These are phyloP conservation scores for Tridacna gigas DNA, from an alignment of 2,888 invertebrate genomes.

Conservation along the genomic window DNA sequence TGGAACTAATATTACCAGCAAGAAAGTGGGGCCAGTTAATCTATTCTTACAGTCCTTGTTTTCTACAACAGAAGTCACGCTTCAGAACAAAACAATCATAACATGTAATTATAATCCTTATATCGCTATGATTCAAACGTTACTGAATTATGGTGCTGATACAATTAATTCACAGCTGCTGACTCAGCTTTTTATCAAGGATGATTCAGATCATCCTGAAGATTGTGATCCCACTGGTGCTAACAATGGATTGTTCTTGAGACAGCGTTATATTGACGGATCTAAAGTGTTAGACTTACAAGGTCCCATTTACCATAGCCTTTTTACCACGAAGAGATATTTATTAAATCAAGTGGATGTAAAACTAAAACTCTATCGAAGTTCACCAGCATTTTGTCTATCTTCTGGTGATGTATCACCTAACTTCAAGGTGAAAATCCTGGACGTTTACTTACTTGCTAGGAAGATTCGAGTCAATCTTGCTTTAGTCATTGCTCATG, in stretches of 20 bases:
- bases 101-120: slow-evolving; percentile 56
- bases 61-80: slow-evolving; percentile 34
- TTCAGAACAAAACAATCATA: slow-evolving; percentile 37
- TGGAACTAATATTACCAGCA: slow-evolving; percentile 33
- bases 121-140: slow-evolving; percentile 40
- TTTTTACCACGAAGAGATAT: slow-evolving; percentile 50
- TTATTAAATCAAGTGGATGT: too few relatives aligned
- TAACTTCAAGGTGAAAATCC: slow-evolving; percentile 43
- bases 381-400: slow-evolving; percentile 54
- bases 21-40: slow-evolving; percentile 53
- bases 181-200: slow-evolving; percentile 25
- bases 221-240: slow-evolving; percentile 29
- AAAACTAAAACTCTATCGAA: slow-evolving; percentile 55
- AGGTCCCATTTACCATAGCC: slow-evolving; percentile 49
- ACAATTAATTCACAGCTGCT: slow-evolving; percentile 17
- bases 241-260: slow-evolving; percentile 34
- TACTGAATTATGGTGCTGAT: slow-evolving; percentile 35
- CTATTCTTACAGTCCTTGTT: slow-evolving; percentile 52
- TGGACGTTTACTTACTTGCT: slow-evolving; percentile 50
- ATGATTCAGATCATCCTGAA: slow-evolving; percentile 35
- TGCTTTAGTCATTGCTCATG: slow-evolving; percentile 46
- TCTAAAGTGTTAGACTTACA: slow-evolving; percentile 49
- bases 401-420: slow-evolving; percentile 47
- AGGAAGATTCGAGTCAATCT: slow-evolving; percentile 48
- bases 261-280: slow-evolving; percentile 24